Conservation (phyloP, 2,797 vertebrate genomes). For the Peromyscus nudipes region DNA sequence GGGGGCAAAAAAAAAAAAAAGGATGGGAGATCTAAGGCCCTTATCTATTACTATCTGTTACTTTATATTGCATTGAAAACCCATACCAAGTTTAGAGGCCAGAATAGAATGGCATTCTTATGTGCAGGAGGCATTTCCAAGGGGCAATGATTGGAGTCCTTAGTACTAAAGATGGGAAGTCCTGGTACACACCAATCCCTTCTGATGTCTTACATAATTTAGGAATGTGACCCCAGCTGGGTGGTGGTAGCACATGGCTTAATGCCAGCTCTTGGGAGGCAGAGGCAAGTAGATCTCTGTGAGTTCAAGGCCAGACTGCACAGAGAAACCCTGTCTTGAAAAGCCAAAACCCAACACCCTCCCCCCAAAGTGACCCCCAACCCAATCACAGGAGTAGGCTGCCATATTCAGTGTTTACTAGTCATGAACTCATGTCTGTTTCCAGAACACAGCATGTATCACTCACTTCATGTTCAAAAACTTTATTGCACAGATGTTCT, state of each 20-base stretch:
- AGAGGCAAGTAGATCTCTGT: background rate
- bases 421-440: background rate
- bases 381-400: background rate
- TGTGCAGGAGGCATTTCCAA: background rate
- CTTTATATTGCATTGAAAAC: background rate
- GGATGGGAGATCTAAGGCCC: rapidly evolving
- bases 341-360: background rate
- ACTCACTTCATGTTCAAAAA: background rate
- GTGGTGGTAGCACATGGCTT: background rate
- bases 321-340: background rate
- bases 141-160: background rate
- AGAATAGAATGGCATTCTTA: background rate
- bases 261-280: background rate
- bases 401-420: background rate
- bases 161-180: background rate
- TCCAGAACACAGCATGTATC: background rate
- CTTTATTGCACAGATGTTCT: background rate
- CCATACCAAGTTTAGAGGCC: background rate
- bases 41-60: background rate
- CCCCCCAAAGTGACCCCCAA: background rate
- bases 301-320: background rate
- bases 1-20: background rate
- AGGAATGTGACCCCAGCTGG: conserved; percentile 16
- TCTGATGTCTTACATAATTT: background rate
- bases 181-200: background rate